These are phyloP conservation scores for Limnothrissa miodon DNA, from an alignment of 2,113 vertebrate genomes.

Conservation along the genomic window DNA sequence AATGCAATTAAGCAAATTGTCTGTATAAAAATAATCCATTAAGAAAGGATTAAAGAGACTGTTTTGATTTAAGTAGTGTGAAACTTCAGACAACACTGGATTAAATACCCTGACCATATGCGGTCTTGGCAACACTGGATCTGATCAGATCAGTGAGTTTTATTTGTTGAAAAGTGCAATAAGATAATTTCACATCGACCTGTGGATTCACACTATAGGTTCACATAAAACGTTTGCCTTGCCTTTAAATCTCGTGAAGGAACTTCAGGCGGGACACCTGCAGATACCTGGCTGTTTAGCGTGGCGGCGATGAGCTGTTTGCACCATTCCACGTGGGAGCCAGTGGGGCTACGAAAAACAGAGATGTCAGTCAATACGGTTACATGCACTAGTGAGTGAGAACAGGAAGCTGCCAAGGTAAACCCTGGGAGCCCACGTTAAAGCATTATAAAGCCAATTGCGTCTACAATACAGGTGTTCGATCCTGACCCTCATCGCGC, in stretches of 20 bases:
- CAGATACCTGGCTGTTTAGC: conserved; percentile 92
- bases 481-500: background rate
- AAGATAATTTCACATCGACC: background rate
- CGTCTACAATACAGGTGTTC: background rate
- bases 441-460: background rate
- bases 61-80: background rate
- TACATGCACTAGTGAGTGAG: too few species aligned
- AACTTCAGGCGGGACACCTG: conserved; percentile 73
- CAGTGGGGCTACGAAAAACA: conserved; percentile 80
- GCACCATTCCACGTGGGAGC: conserved; percentile 97
- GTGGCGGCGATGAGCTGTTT: conserved; percentile 98
- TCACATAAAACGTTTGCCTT: background rate
- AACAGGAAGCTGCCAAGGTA: background rate
- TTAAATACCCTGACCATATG: background rate
- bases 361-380: too few species aligned
- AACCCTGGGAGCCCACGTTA: background rate
- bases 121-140: background rate
- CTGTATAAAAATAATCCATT: background rate
- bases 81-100: background rate
- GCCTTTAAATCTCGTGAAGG: conserved; percentile 84
- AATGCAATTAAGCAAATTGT: background rate
- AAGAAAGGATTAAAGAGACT: background rate
- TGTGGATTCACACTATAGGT: background rate
- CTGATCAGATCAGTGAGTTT: background rate
- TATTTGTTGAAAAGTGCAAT: too few species aligned